Percentiles rank a stretch among this genome's conserved stretches.
These are phyloP conservation scores for Perognathus longimembris DNA, from an alignment of 2,113 vertebrate genomes.

Conservation along the genomic window DNA sequence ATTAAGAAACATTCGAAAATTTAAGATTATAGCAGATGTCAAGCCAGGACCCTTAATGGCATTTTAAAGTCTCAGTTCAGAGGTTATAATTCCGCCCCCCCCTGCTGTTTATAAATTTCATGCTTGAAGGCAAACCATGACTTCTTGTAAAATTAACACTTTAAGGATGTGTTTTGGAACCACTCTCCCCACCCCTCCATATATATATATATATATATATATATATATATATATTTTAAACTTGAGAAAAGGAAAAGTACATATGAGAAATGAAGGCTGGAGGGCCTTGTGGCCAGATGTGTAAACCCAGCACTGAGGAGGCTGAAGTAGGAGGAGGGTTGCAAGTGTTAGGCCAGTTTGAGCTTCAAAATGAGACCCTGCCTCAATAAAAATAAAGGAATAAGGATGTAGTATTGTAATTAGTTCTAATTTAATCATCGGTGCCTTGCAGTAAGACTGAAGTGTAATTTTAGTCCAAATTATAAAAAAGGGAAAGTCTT, in stretches of 20 bases:
- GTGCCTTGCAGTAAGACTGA: conserved; percentile 3
- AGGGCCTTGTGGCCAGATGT: too few relatives aligned
- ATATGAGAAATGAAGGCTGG: conserved; percentile 40
- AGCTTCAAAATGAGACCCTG: too few relatives aligned
- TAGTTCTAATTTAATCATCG: conserved; percentile 56
- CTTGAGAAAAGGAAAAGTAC: conserved; percentile 24
- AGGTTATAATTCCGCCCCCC: neutral
- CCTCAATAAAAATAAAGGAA: neutral
- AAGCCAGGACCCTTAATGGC: neutral
- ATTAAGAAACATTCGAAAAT: conserved; percentile 37
- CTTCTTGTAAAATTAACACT: conserved; percentile 56
- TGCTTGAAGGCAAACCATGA: conserved; percentile 16
- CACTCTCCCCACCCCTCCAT: neutral
- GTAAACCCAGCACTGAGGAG: too few relatives aligned
- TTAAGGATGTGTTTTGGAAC: conserved; percentile 19
- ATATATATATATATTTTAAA: too few relatives aligned
- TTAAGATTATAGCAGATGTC: conserved; percentile 2
- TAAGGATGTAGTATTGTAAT: conserved; percentile 41
- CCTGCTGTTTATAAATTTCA: conserved; percentile 40
- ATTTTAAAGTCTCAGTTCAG: conserved; percentile 52
- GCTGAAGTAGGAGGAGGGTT: too few relatives aligned
- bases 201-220: too few relatives aligned
- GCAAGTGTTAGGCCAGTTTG: too few relatives aligned
- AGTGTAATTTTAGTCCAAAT: conserved; percentile 58
- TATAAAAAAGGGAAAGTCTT: conserved; percentile 12